Conservation (phyloP, 2,888 invertebrate species). For the Adela reaumurella region DNA sequence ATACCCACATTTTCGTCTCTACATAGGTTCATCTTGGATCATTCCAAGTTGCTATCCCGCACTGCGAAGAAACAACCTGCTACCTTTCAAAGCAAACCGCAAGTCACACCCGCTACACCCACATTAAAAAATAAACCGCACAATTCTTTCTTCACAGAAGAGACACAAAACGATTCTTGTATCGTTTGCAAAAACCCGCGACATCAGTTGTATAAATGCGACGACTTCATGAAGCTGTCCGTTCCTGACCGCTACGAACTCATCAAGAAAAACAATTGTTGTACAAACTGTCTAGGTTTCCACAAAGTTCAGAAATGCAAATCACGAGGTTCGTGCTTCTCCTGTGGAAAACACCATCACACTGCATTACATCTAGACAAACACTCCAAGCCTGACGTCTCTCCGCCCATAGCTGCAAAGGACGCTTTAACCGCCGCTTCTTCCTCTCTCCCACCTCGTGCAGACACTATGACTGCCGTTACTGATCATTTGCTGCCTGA, state of each 20-base stretch:
- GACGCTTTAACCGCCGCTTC: no score
- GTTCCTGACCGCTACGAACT: neutral
- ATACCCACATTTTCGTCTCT: neutral
- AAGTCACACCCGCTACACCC: neutral
- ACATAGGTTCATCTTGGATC: neutral
- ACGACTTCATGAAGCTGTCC: neutral
- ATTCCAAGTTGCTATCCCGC: neutral
- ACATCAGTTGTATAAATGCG: neutral
- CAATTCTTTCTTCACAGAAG: neutral
- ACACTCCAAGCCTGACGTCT: no score
- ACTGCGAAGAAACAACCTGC: neutral
- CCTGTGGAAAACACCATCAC: neutral
- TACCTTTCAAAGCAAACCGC: neutral
- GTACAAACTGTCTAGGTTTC: neutral
- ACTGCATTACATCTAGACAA: no score
- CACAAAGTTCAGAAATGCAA: neutral
- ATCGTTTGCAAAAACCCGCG: neutral
- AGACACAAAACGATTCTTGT: neutral
- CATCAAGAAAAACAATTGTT: neutral
- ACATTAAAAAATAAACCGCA: neutral
- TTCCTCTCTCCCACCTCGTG: no score
- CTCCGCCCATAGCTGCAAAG: no score
- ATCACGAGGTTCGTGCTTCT: neutral
- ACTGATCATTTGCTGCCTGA: no score
- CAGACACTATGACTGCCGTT: no score